Base-by-base conservation (phyloP, 2,797 vertebrate genomes). In the Eospalax fontanierii region DNA sequence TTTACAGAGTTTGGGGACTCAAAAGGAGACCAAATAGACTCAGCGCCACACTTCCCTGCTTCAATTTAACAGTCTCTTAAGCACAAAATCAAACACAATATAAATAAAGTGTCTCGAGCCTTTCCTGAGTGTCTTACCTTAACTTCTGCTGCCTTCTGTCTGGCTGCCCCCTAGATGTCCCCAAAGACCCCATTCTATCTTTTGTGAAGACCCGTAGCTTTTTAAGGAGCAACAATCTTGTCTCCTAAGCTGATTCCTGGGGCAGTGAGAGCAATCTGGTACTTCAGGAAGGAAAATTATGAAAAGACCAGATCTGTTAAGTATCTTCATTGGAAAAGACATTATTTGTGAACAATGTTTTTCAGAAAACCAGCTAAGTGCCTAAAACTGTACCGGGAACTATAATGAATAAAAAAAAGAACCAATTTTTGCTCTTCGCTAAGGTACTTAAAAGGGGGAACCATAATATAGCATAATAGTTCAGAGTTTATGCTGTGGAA, bases 11-110 rank as follows among this genome's bases (percentile, higher is more conserved):
- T 90, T 90, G 89, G 85, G 82, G 81, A 91, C 94, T 94, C 94
- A 96, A 93, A 95, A 87, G 94, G 94, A 96, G 95, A 91, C 96
- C 94, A 97, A 93, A 95, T 87, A 96, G 95, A 91, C 75, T 90
- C 50, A 94, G 91, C 61, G 71, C 87, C 82, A 92, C 43, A 87
- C 61, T 73, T 83, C 68, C 87, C 94, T 46, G 33, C 66, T 95
- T 83, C 91, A 94, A 75, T 96, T 96, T 96, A 97, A 96, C 93
- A 97, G 95, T 93, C 95, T 96, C 89, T 78, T 94, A 96, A 91
- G 89, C 95, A 96, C 96, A 95, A 95, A 97, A 97, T 96, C 96
- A 96, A 97, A 97, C 75, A 89, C 71, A 81, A 95, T 91, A 93
- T 83, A 94, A 96, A 97, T 84, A 95, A 95, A 94, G 85, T 81